Evolutionary conservation across 2,888 invertebrate genomes (phyloP).

Genomic region (Habrosyne pyritoides): DNA sequence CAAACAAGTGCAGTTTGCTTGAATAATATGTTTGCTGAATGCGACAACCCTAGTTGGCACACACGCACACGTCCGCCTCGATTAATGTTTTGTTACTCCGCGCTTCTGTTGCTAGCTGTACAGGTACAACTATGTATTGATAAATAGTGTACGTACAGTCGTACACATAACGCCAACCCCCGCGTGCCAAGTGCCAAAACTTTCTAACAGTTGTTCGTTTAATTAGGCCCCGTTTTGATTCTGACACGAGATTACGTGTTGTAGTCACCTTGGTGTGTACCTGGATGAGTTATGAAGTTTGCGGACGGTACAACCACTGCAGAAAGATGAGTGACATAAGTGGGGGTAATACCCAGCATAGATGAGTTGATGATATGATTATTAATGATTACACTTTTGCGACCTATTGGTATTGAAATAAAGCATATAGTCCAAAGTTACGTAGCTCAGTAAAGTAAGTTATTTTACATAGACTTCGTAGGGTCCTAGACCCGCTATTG

Average conservation of each 20-base stretch:
- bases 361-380: neutral
- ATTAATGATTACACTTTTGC: too few relatives aligned
- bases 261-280: slow-evolving; percentile 11
- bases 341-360: neutral
- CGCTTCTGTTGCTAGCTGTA: slow-evolving; percentile 55
- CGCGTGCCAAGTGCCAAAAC: slow-evolving; percentile 45
- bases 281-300: slow-evolving; percentile 16
- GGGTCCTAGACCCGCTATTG: too few relatives aligned
- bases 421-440: too few relatives aligned
- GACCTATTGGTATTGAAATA: too few relatives aligned
- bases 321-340: neutral
- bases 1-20: neutral
- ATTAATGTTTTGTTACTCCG: slow-evolving; percentile 66
- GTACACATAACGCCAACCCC: slow-evolving; percentile 35
- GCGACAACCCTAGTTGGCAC: slow-evolving; percentile 42
- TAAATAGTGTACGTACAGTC: slow-evolving; percentile 51
- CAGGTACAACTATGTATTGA: slow-evolving; percentile 38
- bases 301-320: neutral
- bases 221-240: slow-evolving; percentile 46
- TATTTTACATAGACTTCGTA: too few relatives aligned
- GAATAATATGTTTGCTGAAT: slow-evolving; percentile 20
- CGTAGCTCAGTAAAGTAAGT: too few relatives aligned
- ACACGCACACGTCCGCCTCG: slow-evolving; percentile 44
- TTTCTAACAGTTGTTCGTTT: slow-evolving; percentile 44
- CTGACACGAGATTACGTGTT: slow-evolving; percentile 26